These are phyloP conservation scores for Yponomeuta cagnagella DNA, from an alignment of 2,888 invertebrate genomes.

Conservation along the genomic window DNA sequence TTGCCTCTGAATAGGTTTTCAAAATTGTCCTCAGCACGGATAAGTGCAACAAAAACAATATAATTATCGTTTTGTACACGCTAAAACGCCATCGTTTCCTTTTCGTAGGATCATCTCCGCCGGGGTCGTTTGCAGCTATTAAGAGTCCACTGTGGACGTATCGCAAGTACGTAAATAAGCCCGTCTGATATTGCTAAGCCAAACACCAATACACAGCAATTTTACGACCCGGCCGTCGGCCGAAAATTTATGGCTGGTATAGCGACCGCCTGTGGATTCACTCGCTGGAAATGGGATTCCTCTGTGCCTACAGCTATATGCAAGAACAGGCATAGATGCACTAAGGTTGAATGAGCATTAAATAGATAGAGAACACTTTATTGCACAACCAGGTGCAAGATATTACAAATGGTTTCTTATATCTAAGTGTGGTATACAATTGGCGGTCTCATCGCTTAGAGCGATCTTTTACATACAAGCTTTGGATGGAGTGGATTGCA, in stretches of 20 bases:
- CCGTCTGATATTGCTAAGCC: conserved; percentile 1
- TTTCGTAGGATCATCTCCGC: background rate
- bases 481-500: too few relatives aligned
- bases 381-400: too few relatives aligned
- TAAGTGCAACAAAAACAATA: too few relatives aligned
- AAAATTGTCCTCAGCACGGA: too few relatives aligned
- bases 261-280: conserved; percentile 1
- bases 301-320: background rate
- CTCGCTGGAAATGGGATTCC: background rate
- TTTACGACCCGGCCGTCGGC: background rate
- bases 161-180: background rate
- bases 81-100: too few relatives aligned
- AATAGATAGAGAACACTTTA: too few relatives aligned
- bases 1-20: too few relatives aligned
- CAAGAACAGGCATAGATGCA: background rate
- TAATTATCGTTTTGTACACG: too few relatives aligned
- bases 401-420: too few relatives aligned
- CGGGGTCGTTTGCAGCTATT: background rate
- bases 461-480: too few relatives aligned
- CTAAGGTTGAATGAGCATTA: background rate
- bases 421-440: too few relatives aligned
- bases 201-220: conserved; percentile 3
- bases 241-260: background rate
- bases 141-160: background rate
- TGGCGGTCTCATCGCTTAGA: too few relatives aligned